A percentile compares a stretch with the other conserved stretches of the same genome.
Conservation (phyloP, 2,113 vertebrate genomes). For the Stigmatopora argus region DNA sequence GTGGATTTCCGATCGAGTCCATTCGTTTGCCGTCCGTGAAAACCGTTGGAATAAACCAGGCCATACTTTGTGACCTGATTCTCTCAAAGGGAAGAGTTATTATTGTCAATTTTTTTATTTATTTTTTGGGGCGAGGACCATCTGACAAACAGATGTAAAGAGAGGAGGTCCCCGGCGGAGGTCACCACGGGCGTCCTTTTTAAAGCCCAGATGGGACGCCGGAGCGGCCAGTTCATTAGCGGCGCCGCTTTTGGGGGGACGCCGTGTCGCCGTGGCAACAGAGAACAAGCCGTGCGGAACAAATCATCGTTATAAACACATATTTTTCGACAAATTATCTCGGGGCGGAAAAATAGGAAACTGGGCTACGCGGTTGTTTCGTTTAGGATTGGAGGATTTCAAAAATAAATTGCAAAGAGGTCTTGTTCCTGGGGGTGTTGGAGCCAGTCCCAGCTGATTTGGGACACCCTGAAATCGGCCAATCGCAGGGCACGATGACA, state of each 20-base stretch:
- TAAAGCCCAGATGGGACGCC: constrained; percentile 20
- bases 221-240: constrained; percentile 51
- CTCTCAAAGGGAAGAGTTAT: background rate
- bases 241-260: constrained; percentile 38
- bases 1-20: background rate
- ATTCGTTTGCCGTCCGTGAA: background rate
- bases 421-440: too few relatives aligned
- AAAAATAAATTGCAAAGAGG: too few relatives aligned
- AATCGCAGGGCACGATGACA: too few relatives aligned
- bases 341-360: too few relatives aligned
- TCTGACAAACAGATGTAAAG: background rate
- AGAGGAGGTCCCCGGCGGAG: background rate
- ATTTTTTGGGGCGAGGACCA: background rate
- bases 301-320: too few relatives aligned
- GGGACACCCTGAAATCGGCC: too few relatives aligned
- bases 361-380: too few relatives aligned
- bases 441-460: too few relatives aligned
- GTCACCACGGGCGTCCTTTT: background rate
- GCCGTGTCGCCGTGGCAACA: constrained; percentile 23
- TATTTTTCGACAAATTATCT: too few relatives aligned
- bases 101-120: background rate
- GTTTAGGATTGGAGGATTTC: too few relatives aligned
- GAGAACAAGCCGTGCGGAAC: constrained; percentile 37
- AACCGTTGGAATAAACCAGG: too few relatives aligned
- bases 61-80: background rate